Evolutionary conservation across 2,888 invertebrate genomes (phyloP).

Genomic region (Ditylenchus weischeri): DNA sequence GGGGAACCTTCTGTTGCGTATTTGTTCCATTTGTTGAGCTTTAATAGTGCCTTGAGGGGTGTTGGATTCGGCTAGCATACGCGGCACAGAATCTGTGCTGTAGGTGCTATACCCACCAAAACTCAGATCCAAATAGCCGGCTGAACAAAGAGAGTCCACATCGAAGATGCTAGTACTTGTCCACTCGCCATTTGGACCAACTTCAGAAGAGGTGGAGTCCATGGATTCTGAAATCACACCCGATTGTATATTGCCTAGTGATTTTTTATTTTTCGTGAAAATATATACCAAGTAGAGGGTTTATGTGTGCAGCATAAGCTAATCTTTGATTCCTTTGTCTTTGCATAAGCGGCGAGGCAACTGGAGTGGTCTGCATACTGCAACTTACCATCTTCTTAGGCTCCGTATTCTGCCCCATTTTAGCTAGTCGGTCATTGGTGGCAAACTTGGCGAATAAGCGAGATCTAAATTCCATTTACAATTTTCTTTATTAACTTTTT

Average conservation of each 20-base stretch:
- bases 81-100: slow-evolving; percentile 33
- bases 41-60: slow-evolving; percentile 18
- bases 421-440: slow-evolving; percentile 40
- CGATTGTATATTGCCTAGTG: background rate
- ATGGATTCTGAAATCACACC: slow-evolving; percentile 26
- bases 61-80: slow-evolving; percentile 27
- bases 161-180: slow-evolving; percentile 36
- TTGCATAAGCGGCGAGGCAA: slow-evolving; percentile 5
- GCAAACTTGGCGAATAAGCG: slow-evolving; percentile 41
- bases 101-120: slow-evolving; percentile 35
- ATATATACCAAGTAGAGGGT: background rate
- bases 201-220: slow-evolving; percentile 31
- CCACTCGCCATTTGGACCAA: slow-evolving; percentile 26
- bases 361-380: slow-evolving; percentile 34
- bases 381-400: slow-evolving; percentile 36
- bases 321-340: background rate
- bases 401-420: slow-evolving; percentile 40
- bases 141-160: slow-evolving; percentile 50
- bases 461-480: slow-evolving; percentile 20
- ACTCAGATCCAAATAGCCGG: slow-evolving; percentile 49
- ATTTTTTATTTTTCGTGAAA: background rate
- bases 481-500: too few species aligned
- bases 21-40: background rate
- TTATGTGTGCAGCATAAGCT: too few species aligned
- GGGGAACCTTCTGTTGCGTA: slow-evolving; percentile 15